A percentile compares a stretch with the other conserved stretches of the same genome.
Evolutionary conservation across 2,888 invertebrate genomes (phyloP).

Genomic region (Bruchidius siliquastri): DNA sequence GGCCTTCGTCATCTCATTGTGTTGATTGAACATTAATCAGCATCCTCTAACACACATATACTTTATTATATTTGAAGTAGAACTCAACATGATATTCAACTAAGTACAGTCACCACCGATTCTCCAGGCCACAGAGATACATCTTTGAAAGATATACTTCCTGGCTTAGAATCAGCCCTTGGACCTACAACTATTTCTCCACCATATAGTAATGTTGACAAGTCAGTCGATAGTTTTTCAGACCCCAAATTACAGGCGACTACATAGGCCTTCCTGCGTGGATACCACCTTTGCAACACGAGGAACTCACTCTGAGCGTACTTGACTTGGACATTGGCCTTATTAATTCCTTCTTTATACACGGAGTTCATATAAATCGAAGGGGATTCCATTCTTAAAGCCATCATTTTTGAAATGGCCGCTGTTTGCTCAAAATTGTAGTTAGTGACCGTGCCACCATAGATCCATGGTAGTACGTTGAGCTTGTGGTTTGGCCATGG

Average conservation of each 20-base stretch:
- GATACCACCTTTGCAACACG: slow-evolving; percentile 74
- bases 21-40: too few relatives aligned
- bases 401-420: slow-evolving; percentile 56
- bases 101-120: slow-evolving; percentile 57
- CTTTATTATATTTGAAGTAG: too few relatives aligned
- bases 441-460: slow-evolving; percentile 49
- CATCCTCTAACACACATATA: too few relatives aligned
- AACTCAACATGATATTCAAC: slow-evolving; percentile 5
- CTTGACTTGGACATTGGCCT: slow-evolving; percentile 65
- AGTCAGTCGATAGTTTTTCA: slow-evolving; percentile 59
- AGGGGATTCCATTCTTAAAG: slow-evolving; percentile 59
- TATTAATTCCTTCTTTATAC: slow-evolving; percentile 58
- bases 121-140: slow-evolving; percentile 56
- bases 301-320: slow-evolving; percentile 59
- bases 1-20: too few relatives aligned
- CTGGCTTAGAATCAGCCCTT: slow-evolving; percentile 40
- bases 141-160: slow-evolving; percentile 53
- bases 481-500: slow-evolving; percentile 53
- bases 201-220: slow-evolving; percentile 72
- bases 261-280: slow-evolving; percentile 71
- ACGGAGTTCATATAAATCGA: slow-evolving; percentile 70
- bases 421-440: slow-evolving; percentile 53
- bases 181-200: slow-evolving; percentile 60
- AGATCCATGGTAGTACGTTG: slow-evolving; percentile 61
- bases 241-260: slow-evolving; percentile 69